A percentile compares a stretch with the other conserved stretches of the same genome.
Conservation (phyloP, 1,140 invertebrate genomes). For the Elymnias hypermnestra region DNA sequence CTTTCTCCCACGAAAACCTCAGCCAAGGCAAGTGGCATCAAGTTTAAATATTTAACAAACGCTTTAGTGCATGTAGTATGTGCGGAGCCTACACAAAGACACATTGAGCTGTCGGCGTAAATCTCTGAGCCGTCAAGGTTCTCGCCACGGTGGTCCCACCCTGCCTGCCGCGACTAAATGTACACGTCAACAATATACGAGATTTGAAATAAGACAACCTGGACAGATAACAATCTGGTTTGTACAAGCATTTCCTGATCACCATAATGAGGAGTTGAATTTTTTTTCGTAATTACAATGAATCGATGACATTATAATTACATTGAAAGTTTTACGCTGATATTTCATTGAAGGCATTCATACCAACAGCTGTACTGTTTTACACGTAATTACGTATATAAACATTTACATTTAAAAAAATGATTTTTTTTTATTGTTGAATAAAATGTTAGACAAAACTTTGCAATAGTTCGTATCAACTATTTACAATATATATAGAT, state of each 20-base stretch:
- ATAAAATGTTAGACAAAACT: too few species aligned
- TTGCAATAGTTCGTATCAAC: too few species aligned
- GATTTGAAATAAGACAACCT: conserved; percentile 2
- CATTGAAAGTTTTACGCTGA: neutral
- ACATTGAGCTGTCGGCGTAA: conserved; percentile 30
- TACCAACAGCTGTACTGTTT: too few species aligned
- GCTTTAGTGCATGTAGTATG: conserved; percentile 17
- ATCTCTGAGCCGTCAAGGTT: conserved; percentile 19
- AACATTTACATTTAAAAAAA: too few species aligned
- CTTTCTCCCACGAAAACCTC: neutral
- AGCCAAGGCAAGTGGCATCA: conserved; percentile 1
- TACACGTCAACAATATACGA: conserved; percentile 1
- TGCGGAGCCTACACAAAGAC: conserved; percentile 21
- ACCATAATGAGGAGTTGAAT: conserved; percentile 2
- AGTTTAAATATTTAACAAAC: conserved; percentile 12
- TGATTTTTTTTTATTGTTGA: too few species aligned
- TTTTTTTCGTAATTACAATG: neutral
- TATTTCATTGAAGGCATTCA: too few species aligned
- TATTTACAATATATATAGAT: too few species aligned
- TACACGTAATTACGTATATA: too few species aligned
- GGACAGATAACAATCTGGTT: conserved; percentile 1
- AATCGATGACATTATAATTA: neutral
- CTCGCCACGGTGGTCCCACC: conserved; percentile 15
- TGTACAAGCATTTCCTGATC: conserved; percentile 3
- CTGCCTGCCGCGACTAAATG: neutral